Base-by-base conservation (phyloP, 2,888 invertebrate genomes). In the Fragum fragum region DNA sequence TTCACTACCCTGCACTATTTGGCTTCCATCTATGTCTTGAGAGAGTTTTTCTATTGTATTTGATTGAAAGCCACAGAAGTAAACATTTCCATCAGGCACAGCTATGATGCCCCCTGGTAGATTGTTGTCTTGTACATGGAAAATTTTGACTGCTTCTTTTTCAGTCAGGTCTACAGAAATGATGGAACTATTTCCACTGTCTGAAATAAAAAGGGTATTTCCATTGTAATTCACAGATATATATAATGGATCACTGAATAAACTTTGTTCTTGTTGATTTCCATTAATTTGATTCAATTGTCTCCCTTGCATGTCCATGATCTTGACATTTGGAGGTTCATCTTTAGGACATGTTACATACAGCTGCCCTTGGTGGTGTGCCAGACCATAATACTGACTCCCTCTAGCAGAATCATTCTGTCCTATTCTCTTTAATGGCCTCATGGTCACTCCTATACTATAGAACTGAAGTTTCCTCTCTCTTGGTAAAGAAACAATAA, bases 381-480 rank as follows among this genome's bases (percentile, higher is more conserved):
- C 80, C 39, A 85, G 76, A 36, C 85, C 85, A 78, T 82, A 83
- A 52, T 74, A 85, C 80, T 82, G 80, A 36, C 78, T 85, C 9
- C 39, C 57, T 29, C 76, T 80, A 16, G 36, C 18, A 16, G 76
- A 61, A 0, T 53, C 53, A 16, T 68, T 68, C 18, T 70, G 69
- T n/a, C 82, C 82, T 23, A 85, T 85, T 53, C 78, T 78, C 26
- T 79, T 79, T 7, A 75, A 61, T 0, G 85, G 85, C 26, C 78
- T 68, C 52, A 78, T 47, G 9, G 82, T 78, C n/a, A 55, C 55
- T 16, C 73, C 74, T 26, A 83, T 75, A n/a, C 63, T 71, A 47
- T 78, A 85, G 73, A 78, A 80, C 57, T 85, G 85, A n/a, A 85
- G 82, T 70, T 83, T 83, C 59, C 73, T 82, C 61, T 85, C 85